Base-by-base conservation (phyloP, 2,113 vertebrate genomes). In the Syngnathus scovelli region DNA sequence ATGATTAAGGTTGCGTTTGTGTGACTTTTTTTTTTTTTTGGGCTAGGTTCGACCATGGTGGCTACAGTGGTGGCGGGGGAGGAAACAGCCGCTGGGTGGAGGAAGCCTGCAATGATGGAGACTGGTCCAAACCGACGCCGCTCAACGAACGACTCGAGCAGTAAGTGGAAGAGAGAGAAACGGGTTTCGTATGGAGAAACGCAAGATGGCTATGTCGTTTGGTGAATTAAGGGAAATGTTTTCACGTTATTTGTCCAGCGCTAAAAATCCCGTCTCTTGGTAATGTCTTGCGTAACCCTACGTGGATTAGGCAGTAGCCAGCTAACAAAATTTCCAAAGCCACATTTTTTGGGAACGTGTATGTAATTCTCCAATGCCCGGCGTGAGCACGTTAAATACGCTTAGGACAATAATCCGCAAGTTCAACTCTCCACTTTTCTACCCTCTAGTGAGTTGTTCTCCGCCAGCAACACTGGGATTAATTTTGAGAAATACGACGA, bases 401-500 rank as follows among this genome's bases (percentile, higher is more conserved):
- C 19, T 52, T 52, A 33, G 49, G 12, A 41, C 11, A 62, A 21
- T 18, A 10, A 27, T 44, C 41, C 21, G 8, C 60, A 41, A 21
- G 18, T 15, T 18, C 12, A 36, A 63, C 15, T 67, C 36, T 21
- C 48, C 2, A n/a, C 67, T 8, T 18, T 16, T 1, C 23, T 10
- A 8, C 19, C 37, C 18, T 15, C 36, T 48, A 98, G 96, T 68
- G 96, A 99, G 78, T 89, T 99, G 16, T 98, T 98, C 82, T 91
- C 96, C 70, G 95, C 88, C 87, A 92, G 96, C 69, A 99, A 98
- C 88, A 98, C 96, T 58, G 96, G 96, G 79, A 99, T 99, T 84
- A 99, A 99, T 81, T 99, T 99, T 91, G 96, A 99, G 88, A 99
- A 98, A 70, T 99, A 99, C 0, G 96, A 99, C 67, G 96, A 98